A percentile compares a stretch with the other conserved stretches of the same genome.
phyloP scores from a whole-genome alignment of 1,140 invertebrate species.

The Muscidifurax raptorellus region DNA sequence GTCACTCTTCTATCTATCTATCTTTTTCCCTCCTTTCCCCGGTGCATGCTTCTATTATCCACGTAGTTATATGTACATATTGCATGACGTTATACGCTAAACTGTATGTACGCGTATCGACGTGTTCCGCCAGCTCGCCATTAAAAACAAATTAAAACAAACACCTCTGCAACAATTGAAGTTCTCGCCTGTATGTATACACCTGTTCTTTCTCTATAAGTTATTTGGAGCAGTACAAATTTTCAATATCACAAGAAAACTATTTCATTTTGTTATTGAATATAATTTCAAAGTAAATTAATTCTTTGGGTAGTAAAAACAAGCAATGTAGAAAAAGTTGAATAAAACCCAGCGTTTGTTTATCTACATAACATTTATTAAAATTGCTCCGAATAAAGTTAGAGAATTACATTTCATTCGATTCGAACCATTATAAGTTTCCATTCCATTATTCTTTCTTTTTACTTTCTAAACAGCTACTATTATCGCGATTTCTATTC shows the following conservation, averaged over 20 bases:
- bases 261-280: not conserved
- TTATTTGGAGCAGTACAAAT: not conserved
- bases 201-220: not conserved
- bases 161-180: not conserved
- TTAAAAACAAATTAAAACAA: constrained; percentile 40
- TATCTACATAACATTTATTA: not conserved
- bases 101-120: constrained; percentile 51
- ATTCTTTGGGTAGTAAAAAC: not conserved
- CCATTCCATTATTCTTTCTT: constrained; percentile 9
- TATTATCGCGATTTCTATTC: constrained; percentile 10
- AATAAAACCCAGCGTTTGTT: not conserved
- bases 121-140: constrained; percentile 52
- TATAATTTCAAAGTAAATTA: not conserved
- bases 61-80: constrained; percentile 65
- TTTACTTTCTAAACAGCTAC: constrained; percentile 14
- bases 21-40: constrained; percentile 31
- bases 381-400: constrained; percentile 13
- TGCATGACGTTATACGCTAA: constrained; percentile 56
- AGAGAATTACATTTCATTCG: constrained; percentile 8
- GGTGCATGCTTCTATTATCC: constrained; percentile 57
- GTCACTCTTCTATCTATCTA: constrained; percentile 12
- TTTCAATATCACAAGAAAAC: not conserved
- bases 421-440: constrained; percentile 28
- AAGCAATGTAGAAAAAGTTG: not conserved
- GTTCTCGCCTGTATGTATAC: not conserved